Evolutionary conservation across 2,797 vertebrate species (phyloP), one percentile per base, ranked within the genome.

Genomic region (Pyrocephalus nanus): DNA sequence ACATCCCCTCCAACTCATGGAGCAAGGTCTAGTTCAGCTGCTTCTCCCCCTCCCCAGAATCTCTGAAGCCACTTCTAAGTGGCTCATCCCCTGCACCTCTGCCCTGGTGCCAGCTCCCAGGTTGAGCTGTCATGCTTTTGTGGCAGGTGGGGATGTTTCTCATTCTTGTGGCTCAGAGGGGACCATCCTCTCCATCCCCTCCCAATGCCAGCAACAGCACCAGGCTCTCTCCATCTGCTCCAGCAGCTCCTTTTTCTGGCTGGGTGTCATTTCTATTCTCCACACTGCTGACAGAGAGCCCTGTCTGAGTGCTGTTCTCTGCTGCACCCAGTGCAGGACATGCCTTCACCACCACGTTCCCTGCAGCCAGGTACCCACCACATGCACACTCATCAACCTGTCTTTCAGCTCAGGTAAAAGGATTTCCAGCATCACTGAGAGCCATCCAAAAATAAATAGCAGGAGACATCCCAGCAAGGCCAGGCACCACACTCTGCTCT

Each of bases 201-300:
- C 77, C 71, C 6, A 80, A 71, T 40, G 47, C 86, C 77, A 64
- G 47, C 7, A 6, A 93, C 92, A 95, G 91, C 47, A 47, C 87
- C 83, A 94, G 87, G 85, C 88, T 97, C 78, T 51, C 74, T 95
- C 90, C 95, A 96, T 95, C 96, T 96, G 96, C 94, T 96, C 64
- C 57, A 3, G n/a, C 80, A 80, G 76, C 53, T 60, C 34, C 55
- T 72, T 81, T 50, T 57, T 29, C 80, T 21, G 1, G 2, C 62
- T 42, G 70, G 70, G 87, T 96, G 94, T 96, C 95, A 97, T 84
- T 98, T 97, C 96, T 97, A 94, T 97, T 98, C 95, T 98, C 96
- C 96, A 95, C 95, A 96, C 87, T 83, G 77, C 92, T 95, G 96
- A 97, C 87, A 97, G 92, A 34, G 6, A 95, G 95, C 94, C 89